These are phyloP conservation scores for Nycteola revayana DNA, from an alignment of 2,888 invertebrate genomes.

Conservation along the genomic window DNA sequence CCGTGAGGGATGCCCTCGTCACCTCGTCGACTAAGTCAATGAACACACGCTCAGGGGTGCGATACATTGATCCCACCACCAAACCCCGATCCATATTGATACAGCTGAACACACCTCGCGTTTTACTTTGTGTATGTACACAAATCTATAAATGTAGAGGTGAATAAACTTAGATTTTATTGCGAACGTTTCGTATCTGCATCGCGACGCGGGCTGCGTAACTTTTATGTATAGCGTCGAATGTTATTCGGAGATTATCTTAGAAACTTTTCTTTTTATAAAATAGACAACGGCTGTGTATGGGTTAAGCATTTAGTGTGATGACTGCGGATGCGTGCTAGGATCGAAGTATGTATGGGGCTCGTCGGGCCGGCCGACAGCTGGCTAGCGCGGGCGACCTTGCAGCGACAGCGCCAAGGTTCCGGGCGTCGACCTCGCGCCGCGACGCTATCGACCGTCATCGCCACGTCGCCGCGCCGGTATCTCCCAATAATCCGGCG, in stretches of 20 bases:
- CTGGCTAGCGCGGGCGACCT: constrained; percentile 46
- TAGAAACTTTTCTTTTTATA: no score
- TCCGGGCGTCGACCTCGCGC: constrained; percentile 49
- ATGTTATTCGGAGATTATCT: no score
- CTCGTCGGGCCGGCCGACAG: constrained; percentile 20
- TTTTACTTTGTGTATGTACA: neutral
- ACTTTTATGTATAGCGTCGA: no score
- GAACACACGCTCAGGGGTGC: constrained; percentile 1
- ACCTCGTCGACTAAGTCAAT: neutral
- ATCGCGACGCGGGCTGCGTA: neutral
- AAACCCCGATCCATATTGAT: constrained; percentile 5
- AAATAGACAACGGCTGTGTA: no score
- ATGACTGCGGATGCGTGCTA: neutral
- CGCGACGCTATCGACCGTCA: constrained; percentile 39
- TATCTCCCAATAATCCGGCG: constrained; percentile 7
- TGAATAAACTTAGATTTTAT: constrained; percentile 17
- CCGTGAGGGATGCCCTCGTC: constrained; percentile 17
- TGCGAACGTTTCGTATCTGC: constrained; percentile 6
- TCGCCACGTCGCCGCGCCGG: constrained; percentile 20
- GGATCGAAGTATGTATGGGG: neutral
- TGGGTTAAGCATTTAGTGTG: no score
- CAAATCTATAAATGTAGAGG: constrained; percentile 10
- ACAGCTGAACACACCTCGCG: constrained; percentile 4
- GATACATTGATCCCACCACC: neutral
- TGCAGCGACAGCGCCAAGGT: constrained; percentile 57